A percentile compares a stretch with the other conserved stretches of the same genome.
phyloP scores from a whole-genome alignment of 2,113 vertebrate genomes.

The Gavialis gangeticus region DNA sequence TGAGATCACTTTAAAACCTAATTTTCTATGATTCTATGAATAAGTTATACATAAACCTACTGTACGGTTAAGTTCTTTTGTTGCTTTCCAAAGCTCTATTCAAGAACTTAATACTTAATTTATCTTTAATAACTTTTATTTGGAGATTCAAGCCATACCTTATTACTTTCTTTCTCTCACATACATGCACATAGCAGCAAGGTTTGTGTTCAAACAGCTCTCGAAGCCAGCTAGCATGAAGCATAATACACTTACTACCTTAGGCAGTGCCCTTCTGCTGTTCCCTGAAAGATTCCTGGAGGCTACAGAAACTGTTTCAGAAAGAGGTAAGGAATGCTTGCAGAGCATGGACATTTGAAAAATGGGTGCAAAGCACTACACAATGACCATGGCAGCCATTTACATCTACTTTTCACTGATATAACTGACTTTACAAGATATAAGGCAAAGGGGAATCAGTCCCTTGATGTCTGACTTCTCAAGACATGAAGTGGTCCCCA shows the following conservation, averaged over 20 bases:
- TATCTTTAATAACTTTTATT: neutral
- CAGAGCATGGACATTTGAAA: neutral
- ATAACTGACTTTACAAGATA: neutral
- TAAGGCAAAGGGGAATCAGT: neutral
- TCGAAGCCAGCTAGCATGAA: neutral
- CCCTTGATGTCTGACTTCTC: neutral
- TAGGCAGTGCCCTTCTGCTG: neutral
- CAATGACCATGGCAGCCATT: fast-evolving
- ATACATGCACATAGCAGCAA: too few species aligned
- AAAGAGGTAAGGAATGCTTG: neutral
- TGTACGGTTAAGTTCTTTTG: neutral
- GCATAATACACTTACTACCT: neutral
- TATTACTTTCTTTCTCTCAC: neutral
- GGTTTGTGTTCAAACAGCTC: neutral
- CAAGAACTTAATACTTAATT: neutral
- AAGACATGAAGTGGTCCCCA: neutral
- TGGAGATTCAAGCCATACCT: neutral
- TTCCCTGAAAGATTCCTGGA: neutral
- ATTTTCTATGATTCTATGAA: too few species aligned
- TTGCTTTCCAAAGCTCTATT: neutral
- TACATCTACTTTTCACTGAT: neutral
- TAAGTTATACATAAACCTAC: too few species aligned
- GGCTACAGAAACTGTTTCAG: neutral
- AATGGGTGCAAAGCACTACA: neutral
- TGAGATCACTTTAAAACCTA: too few species aligned